Percentiles rank a stretch among this genome's conserved stretches.
phyloP scores from a whole-genome alignment of 2,888 invertebrate genomes.

The Ornithoptera alexandrae region DNA sequence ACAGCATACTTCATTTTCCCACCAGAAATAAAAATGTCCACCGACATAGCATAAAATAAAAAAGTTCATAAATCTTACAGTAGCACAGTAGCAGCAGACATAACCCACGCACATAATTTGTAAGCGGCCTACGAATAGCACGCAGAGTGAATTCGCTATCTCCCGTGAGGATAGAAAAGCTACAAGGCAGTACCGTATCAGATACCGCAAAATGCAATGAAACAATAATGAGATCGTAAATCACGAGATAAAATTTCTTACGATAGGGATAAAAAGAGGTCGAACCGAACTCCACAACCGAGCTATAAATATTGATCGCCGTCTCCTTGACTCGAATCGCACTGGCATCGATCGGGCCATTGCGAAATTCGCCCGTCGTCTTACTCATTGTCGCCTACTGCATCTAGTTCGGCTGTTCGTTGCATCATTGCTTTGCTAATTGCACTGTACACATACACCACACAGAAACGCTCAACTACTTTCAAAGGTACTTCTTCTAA shows the following conservation, averaged over 20 bases:
- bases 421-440: slow-evolving; percentile 33
- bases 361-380: slow-evolving; percentile 65
- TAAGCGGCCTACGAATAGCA: slow-evolving; percentile 17
- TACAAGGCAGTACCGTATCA: slow-evolving; percentile 21
- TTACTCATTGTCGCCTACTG: slow-evolving; percentile 72
- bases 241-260: slow-evolving; percentile 41
- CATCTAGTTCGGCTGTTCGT: slow-evolving; percentile 44
- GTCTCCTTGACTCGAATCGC: slow-evolving; percentile 67
- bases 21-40: slow-evolving; percentile 13
- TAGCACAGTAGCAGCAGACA: slow-evolving; percentile 13
- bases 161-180: slow-evolving; percentile 23
- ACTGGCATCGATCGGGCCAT: slow-evolving; percentile 58
- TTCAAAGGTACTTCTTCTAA: too few species aligned
- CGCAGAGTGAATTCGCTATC: slow-evolving; percentile 26
- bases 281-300: slow-evolving; percentile 53
- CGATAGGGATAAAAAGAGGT: slow-evolving; percentile 55
- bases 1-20: not conserved
- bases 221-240: slow-evolving; percentile 36
- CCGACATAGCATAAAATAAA: slow-evolving; percentile 19
- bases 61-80: slow-evolving; percentile 20
- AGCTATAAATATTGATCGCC: slow-evolving; percentile 59
- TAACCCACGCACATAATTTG: slow-evolving; percentile 24
- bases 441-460: slow-evolving; percentile 40
- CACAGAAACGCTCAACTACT: not conserved
- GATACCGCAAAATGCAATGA: slow-evolving; percentile 29